phyloP scores from a whole-genome alignment of 2,113 vertebrate genomes.

The Rhea pennata region DNA sequence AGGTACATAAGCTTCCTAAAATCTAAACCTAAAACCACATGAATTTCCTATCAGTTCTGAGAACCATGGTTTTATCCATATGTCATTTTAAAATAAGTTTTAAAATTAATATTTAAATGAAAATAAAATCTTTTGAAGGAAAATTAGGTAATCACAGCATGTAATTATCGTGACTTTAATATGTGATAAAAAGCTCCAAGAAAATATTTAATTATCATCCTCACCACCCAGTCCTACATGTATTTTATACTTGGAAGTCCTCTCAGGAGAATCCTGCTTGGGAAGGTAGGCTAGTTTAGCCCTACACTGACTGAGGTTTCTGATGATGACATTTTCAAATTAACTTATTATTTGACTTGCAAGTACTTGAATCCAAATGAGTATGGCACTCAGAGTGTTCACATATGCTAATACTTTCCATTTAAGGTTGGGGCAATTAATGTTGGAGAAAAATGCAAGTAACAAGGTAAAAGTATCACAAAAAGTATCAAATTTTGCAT shows the following conservation, averaged over 20 bases:
- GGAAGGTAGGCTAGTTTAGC: background rate
- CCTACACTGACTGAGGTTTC: background rate
- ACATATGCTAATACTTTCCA: constrained; percentile 26
- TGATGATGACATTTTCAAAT: background rate
- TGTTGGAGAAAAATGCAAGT: constrained; percentile 1
- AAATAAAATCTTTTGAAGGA: constrained; percentile 27
- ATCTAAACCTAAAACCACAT: constrained; percentile 38
- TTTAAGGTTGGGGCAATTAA: background rate
- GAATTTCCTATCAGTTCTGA: constrained; percentile 39
- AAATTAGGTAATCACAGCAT: background rate
- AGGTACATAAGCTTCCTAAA: background rate
- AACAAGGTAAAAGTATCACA: constrained; percentile 1
- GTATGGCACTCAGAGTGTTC: constrained; percentile 45
- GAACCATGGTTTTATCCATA: constrained; percentile 22
- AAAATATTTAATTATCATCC: background rate
- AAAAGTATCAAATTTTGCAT: background rate
- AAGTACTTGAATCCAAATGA: constrained; percentile 67
- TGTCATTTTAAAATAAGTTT: background rate
- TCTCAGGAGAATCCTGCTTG: background rate
- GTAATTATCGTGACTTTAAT: background rate
- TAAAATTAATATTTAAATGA: constrained; percentile 43
- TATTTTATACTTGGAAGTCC: background rate
- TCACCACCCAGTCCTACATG: background rate
- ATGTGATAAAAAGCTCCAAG: background rate
- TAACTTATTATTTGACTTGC: constrained; percentile 48